Evolutionary conservation across 92 coral and sea anemone genomes (phyloP).

Genomic region (Bergia puertoricense): DNA sequence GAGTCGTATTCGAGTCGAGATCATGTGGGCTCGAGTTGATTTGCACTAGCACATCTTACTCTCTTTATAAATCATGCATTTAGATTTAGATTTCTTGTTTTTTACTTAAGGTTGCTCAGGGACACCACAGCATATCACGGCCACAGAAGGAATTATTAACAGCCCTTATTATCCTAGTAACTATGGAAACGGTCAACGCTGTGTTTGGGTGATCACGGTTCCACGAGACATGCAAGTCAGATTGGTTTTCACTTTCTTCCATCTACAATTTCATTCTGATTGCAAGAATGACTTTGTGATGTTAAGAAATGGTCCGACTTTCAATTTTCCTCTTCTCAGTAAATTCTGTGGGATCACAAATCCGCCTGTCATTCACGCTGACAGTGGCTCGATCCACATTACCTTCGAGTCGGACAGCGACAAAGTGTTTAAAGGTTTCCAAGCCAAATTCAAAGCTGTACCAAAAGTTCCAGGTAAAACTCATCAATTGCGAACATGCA

Average conservation of each 20-base stretch:
- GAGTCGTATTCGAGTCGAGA: background rate
- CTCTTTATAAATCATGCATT: background rate
- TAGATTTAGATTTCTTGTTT: background rate
- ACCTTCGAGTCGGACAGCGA: slow-evolving; percentile 1
- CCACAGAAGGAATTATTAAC: background rate
- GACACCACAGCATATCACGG: background rate
- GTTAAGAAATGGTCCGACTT: slow-evolving; percentile 8
- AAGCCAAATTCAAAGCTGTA: background rate
- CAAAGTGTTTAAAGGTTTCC: slow-evolving; percentile 9
- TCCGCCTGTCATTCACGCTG: background rate
- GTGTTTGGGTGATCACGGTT: slow-evolving; percentile 11
- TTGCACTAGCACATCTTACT: background rate
- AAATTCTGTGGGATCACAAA: background rate
- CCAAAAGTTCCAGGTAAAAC: slow-evolving; percentile 7
- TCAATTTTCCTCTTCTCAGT: slow-evolving; percentile 1
- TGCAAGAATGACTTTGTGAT: slow-evolving; percentile 13
- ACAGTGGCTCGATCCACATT: slow-evolving; percentile 3
- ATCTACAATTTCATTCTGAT: background rate
- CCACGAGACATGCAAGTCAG: background rate
- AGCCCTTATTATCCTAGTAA: slow-evolving; percentile 20
- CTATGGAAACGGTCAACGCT: slow-evolving; percentile 22
- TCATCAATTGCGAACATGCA: background rate
- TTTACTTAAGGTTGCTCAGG: slow-evolving; percentile 21
- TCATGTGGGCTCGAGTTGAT: too few relatives aligned
- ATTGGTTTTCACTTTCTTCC: slow-evolving; percentile 9